Conservation (phyloP, 2,888 invertebrate species). For the Habrosyne pyritoides region DNA sequence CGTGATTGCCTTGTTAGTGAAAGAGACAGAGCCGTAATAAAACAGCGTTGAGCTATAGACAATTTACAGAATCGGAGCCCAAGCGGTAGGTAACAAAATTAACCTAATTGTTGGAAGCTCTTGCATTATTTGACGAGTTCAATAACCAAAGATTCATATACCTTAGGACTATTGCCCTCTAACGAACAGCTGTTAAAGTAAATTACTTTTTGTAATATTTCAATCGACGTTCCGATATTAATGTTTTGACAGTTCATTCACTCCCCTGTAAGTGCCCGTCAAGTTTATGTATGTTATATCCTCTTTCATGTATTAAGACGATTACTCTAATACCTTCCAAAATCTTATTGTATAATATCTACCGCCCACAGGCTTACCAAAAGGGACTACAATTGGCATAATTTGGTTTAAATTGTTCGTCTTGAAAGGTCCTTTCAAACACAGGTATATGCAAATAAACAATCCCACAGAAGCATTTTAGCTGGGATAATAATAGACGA, state of each 20-base stretch:
- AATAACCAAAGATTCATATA: conserved; percentile 15
- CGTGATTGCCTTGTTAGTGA: too few relatives aligned
- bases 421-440: conserved; percentile 38
- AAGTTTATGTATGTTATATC: too few relatives aligned
- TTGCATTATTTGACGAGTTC: conserved; percentile 54
- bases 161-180: not conserved
- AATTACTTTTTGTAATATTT: not conserved
- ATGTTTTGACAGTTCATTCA: not conserved
- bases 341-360: conserved; percentile 21
- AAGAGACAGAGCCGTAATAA: too few relatives aligned
- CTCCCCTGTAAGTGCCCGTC: too few relatives aligned
- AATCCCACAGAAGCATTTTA: conserved; percentile 35
- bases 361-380: conserved; percentile 18
- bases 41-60: too few relatives aligned
- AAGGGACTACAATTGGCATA: conserved; percentile 33
- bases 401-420: conserved; percentile 41
- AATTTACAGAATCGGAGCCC: too few relatives aligned
- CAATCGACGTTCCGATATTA: not conserved
- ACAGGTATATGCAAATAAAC: conserved; percentile 46
- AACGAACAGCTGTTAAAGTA: not conserved
- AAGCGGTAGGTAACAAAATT: conserved; percentile 42
- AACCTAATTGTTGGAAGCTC: conserved; percentile 61
- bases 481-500: conserved; percentile 50
- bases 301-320: too few relatives aligned
- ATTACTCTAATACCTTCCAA: not conserved